Evolutionary conservation across 2,888 invertebrate genomes (phyloP).

Genomic region (Doris montereyensis): DNA sequence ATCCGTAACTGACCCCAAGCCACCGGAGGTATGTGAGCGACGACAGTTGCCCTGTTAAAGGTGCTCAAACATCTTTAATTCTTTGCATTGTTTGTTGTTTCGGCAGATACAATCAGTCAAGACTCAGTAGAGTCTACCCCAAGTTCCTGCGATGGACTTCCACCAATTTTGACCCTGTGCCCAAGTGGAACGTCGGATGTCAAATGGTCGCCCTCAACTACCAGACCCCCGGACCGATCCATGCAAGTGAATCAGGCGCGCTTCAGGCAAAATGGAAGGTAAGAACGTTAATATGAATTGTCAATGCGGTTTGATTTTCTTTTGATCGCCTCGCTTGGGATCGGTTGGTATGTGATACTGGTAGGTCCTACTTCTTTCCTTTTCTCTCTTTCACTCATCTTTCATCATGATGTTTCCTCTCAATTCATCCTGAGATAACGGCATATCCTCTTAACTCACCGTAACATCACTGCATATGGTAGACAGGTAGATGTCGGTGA

Average conservation of each 20-base stretch:
- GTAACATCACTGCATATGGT: too few relatives aligned
- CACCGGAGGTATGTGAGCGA: too few relatives aligned
- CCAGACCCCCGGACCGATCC: constrained; percentile 93
- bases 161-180: constrained; percentile 95
- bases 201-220: constrained; percentile 99
- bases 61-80: background rate
- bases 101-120: constrained; percentile 72
- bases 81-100: constrained; percentile 77
- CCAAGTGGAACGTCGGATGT: constrained; percentile 95
- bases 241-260: constrained; percentile 97
- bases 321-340: too few relatives aligned
- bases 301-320: too few relatives aligned
- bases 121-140: constrained; percentile 96
- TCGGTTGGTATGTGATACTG: background rate
- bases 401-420: too few relatives aligned
- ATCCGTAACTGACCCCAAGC: too few relatives aligned
- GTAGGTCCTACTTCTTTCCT: background rate
- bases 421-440: too few relatives aligned
- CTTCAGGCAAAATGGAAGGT: constrained; percentile 89
- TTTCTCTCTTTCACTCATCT: too few relatives aligned
- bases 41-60: too few relatives aligned
- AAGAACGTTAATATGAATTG: too few relatives aligned
- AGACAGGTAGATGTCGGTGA: too few relatives aligned
- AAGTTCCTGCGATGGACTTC: constrained; percentile 91
- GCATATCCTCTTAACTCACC: too few relatives aligned